phyloP scores from a whole-genome alignment of 2,797 vertebrate species.

The Chiloscyllium punctatum region DNA sequence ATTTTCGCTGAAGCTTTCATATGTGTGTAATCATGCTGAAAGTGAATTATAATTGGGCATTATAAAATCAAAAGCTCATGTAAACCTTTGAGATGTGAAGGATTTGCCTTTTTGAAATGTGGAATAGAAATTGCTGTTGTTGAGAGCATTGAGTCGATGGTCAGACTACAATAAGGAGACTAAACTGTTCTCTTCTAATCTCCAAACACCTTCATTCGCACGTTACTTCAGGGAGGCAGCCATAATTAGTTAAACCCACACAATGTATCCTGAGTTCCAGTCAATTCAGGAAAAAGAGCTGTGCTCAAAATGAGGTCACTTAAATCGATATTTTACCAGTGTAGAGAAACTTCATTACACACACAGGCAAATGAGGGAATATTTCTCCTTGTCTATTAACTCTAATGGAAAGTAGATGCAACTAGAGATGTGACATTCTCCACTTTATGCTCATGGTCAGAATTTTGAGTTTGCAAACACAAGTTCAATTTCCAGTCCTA shows the following conservation, averaged over 20 bases:
- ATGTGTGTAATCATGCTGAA: not conserved
- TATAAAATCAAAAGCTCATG: not conserved
- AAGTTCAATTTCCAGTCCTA: not conserved
- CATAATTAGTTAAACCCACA: not conserved
- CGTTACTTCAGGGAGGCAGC: not conserved
- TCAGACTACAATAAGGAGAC: not conserved
- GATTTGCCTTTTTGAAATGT: conserved; percentile 15
- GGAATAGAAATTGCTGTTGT: conserved; percentile 1
- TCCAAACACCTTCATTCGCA: not conserved
- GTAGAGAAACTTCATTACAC: not conserved
- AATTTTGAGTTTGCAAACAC: not conserved
- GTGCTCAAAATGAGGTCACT: not conserved
- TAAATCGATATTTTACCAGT: not conserved
- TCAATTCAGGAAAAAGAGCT: not conserved
- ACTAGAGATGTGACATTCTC: not conserved
- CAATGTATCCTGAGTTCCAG: not conserved
- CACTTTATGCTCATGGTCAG: not conserved
- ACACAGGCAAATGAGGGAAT: not conserved
- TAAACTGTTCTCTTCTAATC: not conserved
- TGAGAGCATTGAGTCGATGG: not conserved
- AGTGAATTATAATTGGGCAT: conserved; percentile 26
- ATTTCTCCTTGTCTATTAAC: not conserved
- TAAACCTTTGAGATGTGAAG: too few species aligned
- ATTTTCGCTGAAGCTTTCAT: not conserved
- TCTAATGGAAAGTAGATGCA: not conserved